These are phyloP conservation scores for Drosophila picticornis DNA, from an alignment of 2,888 invertebrate genomes.

Conservation along the genomic window DNA sequence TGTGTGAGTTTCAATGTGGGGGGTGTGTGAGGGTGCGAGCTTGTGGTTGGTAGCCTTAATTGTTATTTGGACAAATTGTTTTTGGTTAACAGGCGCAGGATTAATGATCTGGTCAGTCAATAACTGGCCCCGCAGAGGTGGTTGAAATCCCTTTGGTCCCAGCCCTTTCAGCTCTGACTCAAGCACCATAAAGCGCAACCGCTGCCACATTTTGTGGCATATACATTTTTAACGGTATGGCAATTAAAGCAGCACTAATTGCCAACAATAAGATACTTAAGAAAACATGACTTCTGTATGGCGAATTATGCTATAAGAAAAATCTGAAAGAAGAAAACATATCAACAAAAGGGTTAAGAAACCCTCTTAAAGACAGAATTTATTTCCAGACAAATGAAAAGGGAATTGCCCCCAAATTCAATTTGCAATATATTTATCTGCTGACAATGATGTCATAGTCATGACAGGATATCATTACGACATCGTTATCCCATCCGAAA, in stretches of 20 bases:
- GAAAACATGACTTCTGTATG: conserved; percentile 65
- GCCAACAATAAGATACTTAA: conserved; percentile 75
- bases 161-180: conserved; percentile 10
- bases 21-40: conserved; percentile 60
- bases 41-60: conserved; percentile 65
- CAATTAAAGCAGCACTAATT: conserved; percentile 75
- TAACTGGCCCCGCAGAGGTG: conserved; percentile 28
- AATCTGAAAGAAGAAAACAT: conserved; percentile 5
- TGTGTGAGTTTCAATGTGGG: conserved; percentile 8
- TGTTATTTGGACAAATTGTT: conserved; percentile 80
- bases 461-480: conserved; percentile 61
- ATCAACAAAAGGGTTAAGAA: conserved; percentile 43
- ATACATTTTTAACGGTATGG: conserved; percentile 57
- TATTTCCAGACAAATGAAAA: conserved; percentile 19
- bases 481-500: conserved; percentile 55
- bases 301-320: conserved; percentile 32
- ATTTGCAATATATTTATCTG: conserved; percentile 29
- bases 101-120: conserved; percentile 74
- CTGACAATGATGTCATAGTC: conserved; percentile 60
- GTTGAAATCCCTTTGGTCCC: conserved; percentile 8
- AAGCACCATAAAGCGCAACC: conserved; percentile 68
- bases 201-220: conserved; percentile 55
- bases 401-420: conserved; percentile 28
- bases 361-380: conserved; percentile 18
- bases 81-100: conserved; percentile 71